phyloP scores from a whole-genome alignment of 2,113 vertebrate species.

The Noturus placidus region DNA sequence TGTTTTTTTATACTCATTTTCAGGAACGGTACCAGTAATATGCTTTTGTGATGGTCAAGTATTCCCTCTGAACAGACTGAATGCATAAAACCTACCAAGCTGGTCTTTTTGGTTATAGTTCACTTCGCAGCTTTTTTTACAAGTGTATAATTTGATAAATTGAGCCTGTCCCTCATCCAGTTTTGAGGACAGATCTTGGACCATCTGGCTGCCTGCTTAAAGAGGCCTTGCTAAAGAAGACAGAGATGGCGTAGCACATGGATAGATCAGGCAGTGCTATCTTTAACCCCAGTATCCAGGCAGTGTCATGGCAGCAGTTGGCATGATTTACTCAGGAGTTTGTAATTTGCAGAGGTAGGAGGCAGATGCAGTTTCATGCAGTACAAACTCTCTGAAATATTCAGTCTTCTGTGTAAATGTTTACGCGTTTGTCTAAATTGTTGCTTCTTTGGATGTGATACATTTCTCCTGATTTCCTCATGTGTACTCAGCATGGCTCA shows the following conservation, averaged over 20 bases:
- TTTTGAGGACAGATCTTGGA: constrained; percentile 5
- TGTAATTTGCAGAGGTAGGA: background rate
- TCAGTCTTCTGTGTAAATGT: constrained; percentile 28
- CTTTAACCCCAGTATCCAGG: background rate
- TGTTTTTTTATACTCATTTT: background rate
- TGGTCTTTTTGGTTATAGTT: background rate
- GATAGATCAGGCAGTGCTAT: background rate
- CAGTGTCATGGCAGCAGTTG: background rate
- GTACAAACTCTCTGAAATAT: constrained; percentile 7
- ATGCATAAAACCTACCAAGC: background rate
- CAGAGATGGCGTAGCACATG: background rate
- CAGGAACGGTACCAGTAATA: background rate
- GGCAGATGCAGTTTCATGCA: background rate
- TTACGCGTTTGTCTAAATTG: constrained; percentile 16
- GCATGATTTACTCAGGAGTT: background rate
- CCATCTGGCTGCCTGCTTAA: background rate
- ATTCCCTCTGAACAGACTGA: background rate
- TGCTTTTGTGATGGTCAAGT: background rate
- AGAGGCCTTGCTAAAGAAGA: constrained; percentile 3
- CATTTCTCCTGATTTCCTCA: background rate
- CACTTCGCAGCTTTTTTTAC: background rate
- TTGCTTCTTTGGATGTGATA: background rate
- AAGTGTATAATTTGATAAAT: background rate
- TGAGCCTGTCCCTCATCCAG: constrained; percentile 2
- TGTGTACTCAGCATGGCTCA: background rate